Base-by-base conservation (phyloP, 2,797 vertebrate genomes). In the Enteromius viviparus region DNA sequence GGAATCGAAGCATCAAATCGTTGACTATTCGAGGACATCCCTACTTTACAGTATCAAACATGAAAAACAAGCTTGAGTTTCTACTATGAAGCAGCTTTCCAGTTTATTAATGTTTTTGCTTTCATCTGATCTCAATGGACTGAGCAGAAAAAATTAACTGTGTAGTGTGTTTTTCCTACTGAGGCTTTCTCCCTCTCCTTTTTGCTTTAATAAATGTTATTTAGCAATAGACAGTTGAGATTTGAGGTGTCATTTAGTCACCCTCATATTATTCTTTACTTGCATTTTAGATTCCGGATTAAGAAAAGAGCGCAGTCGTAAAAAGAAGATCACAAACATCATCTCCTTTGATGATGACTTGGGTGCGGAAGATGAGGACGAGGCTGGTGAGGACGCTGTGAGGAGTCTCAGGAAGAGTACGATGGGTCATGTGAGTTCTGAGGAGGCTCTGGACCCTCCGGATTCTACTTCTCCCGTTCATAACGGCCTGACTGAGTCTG, bases 341-440 rank as follows among this genome's bases (percentile, higher is more conserved):
- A 99, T 99, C 87, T 99, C 97, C 5, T 99, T 99, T 87, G 98
- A 98, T 34, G 96, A 98, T 17, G 96, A 98, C 6, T 94, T 97
- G 88, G 94, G 93, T 0, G 96, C 95, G 42, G 96, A 95, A 45
- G 95, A 93, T 14, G 95, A 95, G n/a, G 95, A 96, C 5, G 42
- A 81, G 80, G 92, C 84, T 1, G 91, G 91, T 29, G 93, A 91
- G 12, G 92, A 80, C 87, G 91, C 76, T 84, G 94, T 78, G 89
- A 93, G 89, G 91, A 69, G 19, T 1, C 87, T 93, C 12, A 94
- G 91, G 87, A 96, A 94, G 91, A 91, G 92, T 10, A 77, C 85
- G 0, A 79, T 81, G 49, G 75, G 88, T 0, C 95, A 93, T 86
- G 94, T 93, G 89, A 95, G 95, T 78, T 95, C 96, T 0, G 97